A percentile compares a stretch with the other conserved stretches of the same genome.
phyloP scores from a whole-genome alignment of 2,888 invertebrate genomes.

The Boloria euphrosyne region DNA sequence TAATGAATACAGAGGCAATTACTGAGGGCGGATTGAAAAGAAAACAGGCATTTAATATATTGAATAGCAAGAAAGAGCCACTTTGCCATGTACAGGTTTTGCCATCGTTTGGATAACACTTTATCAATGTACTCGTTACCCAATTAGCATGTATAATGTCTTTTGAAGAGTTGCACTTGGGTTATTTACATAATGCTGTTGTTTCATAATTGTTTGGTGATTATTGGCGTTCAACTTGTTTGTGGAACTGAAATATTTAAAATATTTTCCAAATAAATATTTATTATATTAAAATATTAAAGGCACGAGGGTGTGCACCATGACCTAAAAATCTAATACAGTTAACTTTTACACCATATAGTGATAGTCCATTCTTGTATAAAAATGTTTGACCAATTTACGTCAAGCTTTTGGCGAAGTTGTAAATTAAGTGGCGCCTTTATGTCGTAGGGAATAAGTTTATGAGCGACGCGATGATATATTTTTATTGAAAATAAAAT shows the following conservation, averaged over 20 bases:
- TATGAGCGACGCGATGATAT: slow-evolving; percentile 35
- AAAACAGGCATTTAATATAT: slow-evolving; percentile 44
- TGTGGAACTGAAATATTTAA: too few relatives aligned
- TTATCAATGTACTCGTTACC: slow-evolving; percentile 55
- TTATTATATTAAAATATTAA: too few relatives aligned
- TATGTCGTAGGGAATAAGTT: slow-evolving; percentile 38
- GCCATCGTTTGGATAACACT: slow-evolving; percentile 43
- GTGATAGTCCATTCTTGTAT: slow-evolving; percentile 30
- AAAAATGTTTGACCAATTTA: slow-evolving; percentile 44
- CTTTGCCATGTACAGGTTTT: slow-evolving; percentile 34
- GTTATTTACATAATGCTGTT: background rate
- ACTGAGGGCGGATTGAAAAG: slow-evolving; percentile 41
- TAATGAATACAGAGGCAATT: slow-evolving; percentile 31
- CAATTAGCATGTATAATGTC: slow-evolving; percentile 51
- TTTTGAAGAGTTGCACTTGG: slow-evolving; percentile 1
- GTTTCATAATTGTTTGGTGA: background rate
- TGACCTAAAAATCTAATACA: background rate
- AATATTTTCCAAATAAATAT: background rate
- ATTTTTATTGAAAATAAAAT: slow-evolving; percentile 37
- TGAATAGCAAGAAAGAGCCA: slow-evolving; percentile 43
- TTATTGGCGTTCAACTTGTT: too few relatives aligned
- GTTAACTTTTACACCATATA: slow-evolving; percentile 1
- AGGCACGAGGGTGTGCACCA: background rate
- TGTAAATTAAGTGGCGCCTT: slow-evolving; percentile 69
- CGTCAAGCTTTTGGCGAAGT: slow-evolving; percentile 61